A percentile compares a stretch with the other conserved stretches of the same genome.
These are phyloP conservation scores for Polietes domitor DNA, from an alignment of 2,888 invertebrate genomes.

Conservation along the genomic window DNA sequence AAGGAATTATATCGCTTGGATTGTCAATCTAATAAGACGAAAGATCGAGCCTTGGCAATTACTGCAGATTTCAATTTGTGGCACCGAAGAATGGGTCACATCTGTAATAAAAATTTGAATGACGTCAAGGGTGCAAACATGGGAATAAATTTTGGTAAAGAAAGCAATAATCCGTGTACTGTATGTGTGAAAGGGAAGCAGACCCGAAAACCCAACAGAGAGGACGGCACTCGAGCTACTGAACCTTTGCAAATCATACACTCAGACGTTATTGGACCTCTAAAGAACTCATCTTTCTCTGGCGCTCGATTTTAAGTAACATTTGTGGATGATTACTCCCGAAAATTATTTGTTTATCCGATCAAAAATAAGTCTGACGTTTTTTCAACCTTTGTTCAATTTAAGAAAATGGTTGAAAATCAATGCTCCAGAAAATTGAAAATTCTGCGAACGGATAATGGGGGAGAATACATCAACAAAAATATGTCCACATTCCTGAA, in stretches of 20 bases:
- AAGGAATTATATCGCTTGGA: no score
- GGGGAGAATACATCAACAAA: constrained; percentile 59
- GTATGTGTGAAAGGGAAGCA: constrained; percentile 71
- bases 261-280: constrained; percentile 77
- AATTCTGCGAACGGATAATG: constrained; percentile 53
- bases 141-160: constrained; percentile 28
- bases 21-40: no score
- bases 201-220: constrained; percentile 64
- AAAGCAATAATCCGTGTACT: no score
- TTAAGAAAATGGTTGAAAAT: constrained; percentile 65
- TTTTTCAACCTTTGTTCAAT: constrained; percentile 57
- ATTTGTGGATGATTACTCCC: constrained; percentile 75
- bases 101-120: constrained; percentile 57
- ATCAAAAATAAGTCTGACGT: constrained; percentile 38
- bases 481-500: no score
- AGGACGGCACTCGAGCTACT: constrained; percentile 63
- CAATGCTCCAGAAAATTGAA: constrained; percentile 60
- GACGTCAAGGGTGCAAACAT: constrained; percentile 49
- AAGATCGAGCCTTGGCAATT: no score
- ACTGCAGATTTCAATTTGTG: no score
- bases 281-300: constrained; percentile 74
- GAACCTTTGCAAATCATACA: constrained; percentile 74
- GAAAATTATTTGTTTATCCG: constrained; percentile 64
- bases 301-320: constrained; percentile 75
- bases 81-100: constrained; percentile 67